phyloP scores from a whole-genome alignment of 2,797 vertebrate genomes.

The Menidia menidia region DNA sequence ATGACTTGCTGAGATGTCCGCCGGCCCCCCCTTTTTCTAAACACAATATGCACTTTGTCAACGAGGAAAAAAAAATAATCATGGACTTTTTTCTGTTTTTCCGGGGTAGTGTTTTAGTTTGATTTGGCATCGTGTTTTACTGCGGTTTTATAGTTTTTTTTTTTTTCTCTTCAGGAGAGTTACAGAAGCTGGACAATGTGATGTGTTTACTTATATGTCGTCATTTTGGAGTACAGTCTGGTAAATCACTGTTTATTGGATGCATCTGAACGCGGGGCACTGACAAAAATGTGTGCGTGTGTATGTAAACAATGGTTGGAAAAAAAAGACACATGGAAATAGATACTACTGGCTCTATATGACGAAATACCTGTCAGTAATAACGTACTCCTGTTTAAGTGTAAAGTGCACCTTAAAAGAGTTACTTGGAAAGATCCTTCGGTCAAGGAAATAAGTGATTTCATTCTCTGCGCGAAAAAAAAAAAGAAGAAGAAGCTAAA shows the following conservation, averaged over 20 bases:
- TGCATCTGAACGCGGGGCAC: constrained; percentile 43
- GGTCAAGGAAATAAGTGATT: constrained; percentile 25
- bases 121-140: constrained; percentile 48
- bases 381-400: constrained; percentile 49
- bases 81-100: constrained; percentile 23
- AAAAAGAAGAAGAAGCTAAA: constrained; percentile 25
- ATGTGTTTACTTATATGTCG: constrained; percentile 49
- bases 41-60: constrained; percentile 71
- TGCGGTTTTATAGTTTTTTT: constrained; percentile 62
- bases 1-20: constrained; percentile 50
- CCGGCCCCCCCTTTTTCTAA: constrained; percentile 37
- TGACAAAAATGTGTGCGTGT: constrained; percentile 27
- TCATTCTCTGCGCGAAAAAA: constrained; percentile 52
- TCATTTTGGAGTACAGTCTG: constrained; percentile 46
- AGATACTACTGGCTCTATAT: constrained; percentile 54
- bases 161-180: constrained; percentile 26
- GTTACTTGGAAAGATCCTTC: constrained; percentile 14
- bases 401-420: constrained; percentile 73
- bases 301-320: background rate
- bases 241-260: constrained; percentile 48
- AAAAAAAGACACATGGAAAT: constrained; percentile 32
- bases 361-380: constrained; percentile 40
- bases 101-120: constrained; percentile 41
- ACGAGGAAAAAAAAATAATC: constrained; percentile 24
- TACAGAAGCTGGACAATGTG: constrained; percentile 46